A percentile compares a stretch with the other conserved stretches of the same genome.
phyloP scores from a whole-genome alignment of 2,888 invertebrate genomes.

The Parelbella ahira region DNA sequence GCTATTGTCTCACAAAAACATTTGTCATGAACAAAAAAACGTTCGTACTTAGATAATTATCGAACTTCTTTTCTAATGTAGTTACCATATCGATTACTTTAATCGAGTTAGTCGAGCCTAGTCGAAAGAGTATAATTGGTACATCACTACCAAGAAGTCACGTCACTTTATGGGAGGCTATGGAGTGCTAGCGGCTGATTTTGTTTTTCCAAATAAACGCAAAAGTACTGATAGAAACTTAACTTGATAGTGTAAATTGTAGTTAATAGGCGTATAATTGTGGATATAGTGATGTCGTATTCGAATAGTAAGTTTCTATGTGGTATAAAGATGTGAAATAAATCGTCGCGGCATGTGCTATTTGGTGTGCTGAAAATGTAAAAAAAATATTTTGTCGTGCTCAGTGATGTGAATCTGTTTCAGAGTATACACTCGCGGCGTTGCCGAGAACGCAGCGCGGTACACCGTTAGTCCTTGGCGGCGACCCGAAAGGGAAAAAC shows the following conservation, averaged over 20 bases:
- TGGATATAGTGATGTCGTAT: constrained; percentile 65
- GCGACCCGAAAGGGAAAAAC: constrained; percentile 97
- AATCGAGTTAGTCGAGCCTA: too few species aligned
- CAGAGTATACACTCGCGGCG: constrained; percentile 95
- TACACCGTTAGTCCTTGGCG: constrained; percentile 95
- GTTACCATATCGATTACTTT: too few species aligned
- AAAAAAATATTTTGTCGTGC: constrained; percentile 10
- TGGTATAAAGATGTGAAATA: constrained; percentile 37
- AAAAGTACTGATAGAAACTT: constrained; percentile 57
- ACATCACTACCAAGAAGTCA: constrained; percentile 47
- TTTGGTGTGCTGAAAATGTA: too few species aligned
- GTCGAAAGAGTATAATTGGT: too few species aligned
- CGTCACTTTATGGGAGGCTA: constrained; percentile 59
- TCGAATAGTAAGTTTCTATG: constrained; percentile 68
- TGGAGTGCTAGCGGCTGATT: constrained; percentile 66
- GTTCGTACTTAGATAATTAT: too few species aligned
- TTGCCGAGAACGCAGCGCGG: constrained; percentile 97
- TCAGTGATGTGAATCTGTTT: constrained; percentile 26
- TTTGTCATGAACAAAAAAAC: too few species aligned
- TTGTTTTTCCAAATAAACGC: constrained; percentile 59
- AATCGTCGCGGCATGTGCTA: constrained; percentile 32
- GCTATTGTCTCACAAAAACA: too few species aligned
- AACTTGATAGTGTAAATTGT: constrained; percentile 46
- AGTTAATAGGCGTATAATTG: constrained; percentile 52
- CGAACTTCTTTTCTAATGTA: too few species aligned